Evolutionary conservation across 2,113 vertebrate species (phyloP).

Genomic region (Turdus rufiventris): DNA sequence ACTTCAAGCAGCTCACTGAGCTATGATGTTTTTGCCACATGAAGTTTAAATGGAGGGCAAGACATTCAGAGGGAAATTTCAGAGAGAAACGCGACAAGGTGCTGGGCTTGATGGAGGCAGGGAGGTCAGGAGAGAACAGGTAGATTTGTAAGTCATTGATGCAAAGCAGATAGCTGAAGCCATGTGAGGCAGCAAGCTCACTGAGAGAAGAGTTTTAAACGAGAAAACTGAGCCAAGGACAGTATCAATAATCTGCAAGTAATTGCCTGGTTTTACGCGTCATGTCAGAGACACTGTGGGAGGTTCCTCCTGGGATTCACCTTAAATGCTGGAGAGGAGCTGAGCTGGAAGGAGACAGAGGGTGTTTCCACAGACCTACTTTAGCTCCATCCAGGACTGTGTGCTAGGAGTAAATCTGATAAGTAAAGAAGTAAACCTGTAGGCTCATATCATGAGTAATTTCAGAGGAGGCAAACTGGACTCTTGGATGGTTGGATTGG

Average conservation of each 20-base stretch:
- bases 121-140: conserved; percentile 32
- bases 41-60: conserved; percentile 54
- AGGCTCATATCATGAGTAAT: background rate
- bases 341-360: background rate
- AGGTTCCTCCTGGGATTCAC: background rate
- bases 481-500: background rate
- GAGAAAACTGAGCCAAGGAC: conserved; percentile 49
- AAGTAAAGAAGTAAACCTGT: background rate
- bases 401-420: background rate
- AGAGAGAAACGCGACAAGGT: background rate
- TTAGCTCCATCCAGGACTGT: background rate
- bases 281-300: background rate
- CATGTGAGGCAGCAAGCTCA: background rate
- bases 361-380: background rate
- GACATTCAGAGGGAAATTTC: conserved; percentile 36
- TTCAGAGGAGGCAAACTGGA: background rate
- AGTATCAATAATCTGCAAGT: conserved; percentile 46
- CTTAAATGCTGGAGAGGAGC: background rate
- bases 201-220: conserved; percentile 27
- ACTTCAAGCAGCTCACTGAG: conserved; percentile 45
- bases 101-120: background rate
- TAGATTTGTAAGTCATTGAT: conserved; percentile 58
- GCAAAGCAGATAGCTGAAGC: conserved; percentile 44
- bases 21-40: conserved; percentile 36
- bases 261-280: background rate